Base-by-base conservation (phyloP, 2,797 vertebrate species). In the Sparus aurata region DNA sequence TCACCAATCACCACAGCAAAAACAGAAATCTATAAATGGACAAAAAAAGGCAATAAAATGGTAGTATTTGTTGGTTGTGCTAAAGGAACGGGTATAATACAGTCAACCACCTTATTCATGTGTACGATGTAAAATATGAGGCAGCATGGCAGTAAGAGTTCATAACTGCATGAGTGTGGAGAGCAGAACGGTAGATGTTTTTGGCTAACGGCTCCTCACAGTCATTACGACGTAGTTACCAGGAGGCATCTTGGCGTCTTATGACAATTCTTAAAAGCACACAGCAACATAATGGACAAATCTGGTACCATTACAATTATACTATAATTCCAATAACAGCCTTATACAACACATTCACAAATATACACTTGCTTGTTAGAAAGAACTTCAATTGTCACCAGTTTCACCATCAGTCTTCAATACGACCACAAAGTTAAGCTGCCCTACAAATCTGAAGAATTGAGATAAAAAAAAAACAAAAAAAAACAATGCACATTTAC, bases 371-470 rank as follows among this genome's bases (percentile, higher is more conserved):
- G 47, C 66, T 77, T 79, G 73, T 84, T 74, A 79, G 66, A 82
- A 73, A 80, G 22, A 67, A 83, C 77, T 85, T 90, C 84, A 91
- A 52, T 74, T 25, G 22, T 77, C 71, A 86, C 55, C 69, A 84
- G 47, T 38, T 34, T 20, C n/a, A n/a, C n/a, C n/a, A n/a, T n/a
- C n/a, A n/a, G 38, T 85, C 84, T 85, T 82, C 80, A 88, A 73
- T 75, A 83, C 49, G 83, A 89, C 61, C 82, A 87, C 66, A 83
- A 79, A 74, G n/a, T 69, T 60, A 83, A 87, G 88, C 83, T 91
- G 89, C 87, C 80, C 61, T 12, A 80, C 59, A 62, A 57, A 27
- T n/a, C 34, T 27, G 0, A 27, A 57, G 5, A 59, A 25, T 7
- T 1, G 0, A 30, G 54, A 54, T 3, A 27, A 27, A 34, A 9